Conservation (phyloP, 2,113 vertebrate species). For the Anhinga anhinga region DNA sequence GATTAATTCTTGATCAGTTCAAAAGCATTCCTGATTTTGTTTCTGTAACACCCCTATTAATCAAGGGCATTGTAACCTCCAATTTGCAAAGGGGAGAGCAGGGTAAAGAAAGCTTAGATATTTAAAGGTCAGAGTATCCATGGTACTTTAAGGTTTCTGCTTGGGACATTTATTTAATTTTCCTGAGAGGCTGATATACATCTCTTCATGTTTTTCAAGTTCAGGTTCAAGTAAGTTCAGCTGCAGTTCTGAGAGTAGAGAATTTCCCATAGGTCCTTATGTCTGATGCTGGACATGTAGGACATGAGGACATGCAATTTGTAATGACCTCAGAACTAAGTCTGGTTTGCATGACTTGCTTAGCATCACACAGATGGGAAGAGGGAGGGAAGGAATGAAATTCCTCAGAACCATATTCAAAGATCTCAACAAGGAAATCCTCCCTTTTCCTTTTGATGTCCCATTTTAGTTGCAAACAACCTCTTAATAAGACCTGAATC, state of each 20-base stretch:
- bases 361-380: not conserved
- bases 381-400: not conserved
- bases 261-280: not conserved
- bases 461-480: not conserved
- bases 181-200: not conserved
- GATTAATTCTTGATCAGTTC: not conserved
- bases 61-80: not conserved
- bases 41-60: not conserved
- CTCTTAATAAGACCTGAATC: not conserved
- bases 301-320: not conserved
- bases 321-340: not conserved
- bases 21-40: not conserved
- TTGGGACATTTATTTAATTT: not conserved
- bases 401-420: not conserved
- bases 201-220: not conserved
- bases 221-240: not conserved
- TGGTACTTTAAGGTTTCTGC: not conserved
- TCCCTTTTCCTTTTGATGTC: not conserved
- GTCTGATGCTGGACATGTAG: not conserved
- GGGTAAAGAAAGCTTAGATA: not conserved
- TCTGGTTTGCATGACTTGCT: not conserved
- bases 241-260: not conserved
- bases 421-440: not conserved
- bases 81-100: not conserved
- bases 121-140: not conserved